Conservation (phyloP, 2,888 invertebrate genomes). For the Eretmocerus hayati region DNA sequence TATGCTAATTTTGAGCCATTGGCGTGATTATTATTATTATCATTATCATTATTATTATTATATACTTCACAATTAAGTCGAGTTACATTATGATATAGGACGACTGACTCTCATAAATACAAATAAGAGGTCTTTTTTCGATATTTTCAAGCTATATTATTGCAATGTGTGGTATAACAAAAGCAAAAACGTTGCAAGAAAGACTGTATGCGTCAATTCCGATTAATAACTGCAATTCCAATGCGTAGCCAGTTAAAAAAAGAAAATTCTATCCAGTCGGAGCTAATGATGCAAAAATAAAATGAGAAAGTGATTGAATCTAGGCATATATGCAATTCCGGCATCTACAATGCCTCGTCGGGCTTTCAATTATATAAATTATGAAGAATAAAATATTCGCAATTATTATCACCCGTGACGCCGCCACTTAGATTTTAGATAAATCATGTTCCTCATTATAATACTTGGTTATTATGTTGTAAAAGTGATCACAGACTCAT, state of each 20-base stretch:
- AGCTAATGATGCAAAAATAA: neutral
- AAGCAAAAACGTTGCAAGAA: conserved; percentile 44
- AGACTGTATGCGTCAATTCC: conserved; percentile 46
- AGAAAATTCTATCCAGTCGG: too few species aligned
- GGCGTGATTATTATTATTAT: conserved; percentile 1
- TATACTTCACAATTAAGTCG: too few species aligned
- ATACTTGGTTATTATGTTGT: too few species aligned
- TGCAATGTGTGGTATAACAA: conserved; percentile 25
- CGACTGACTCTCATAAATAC: conserved; percentile 33
- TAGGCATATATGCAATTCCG: conserved; percentile 7
- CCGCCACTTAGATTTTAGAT: too few species aligned
- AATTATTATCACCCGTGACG: too few species aligned
- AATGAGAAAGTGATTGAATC: neutral
- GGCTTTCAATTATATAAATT: conserved; percentile 4
- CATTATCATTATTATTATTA: conserved; percentile 19
- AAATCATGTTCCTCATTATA: too few species aligned
- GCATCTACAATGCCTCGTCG: conserved; percentile 16
- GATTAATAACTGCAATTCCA: conserved; percentile 29
- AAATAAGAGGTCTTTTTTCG: conserved; percentile 31
- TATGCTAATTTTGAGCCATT: conserved; percentile 10
- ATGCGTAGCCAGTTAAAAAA: conserved; percentile 37
- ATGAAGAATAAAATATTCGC: conserved; percentile 11
- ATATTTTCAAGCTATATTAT: conserved; percentile 37
- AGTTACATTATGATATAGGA: too few species aligned
- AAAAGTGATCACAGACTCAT: too few species aligned